Base-by-base conservation (phyloP, 2,797 vertebrate genomes). In the Cyclura pinguis region DNA sequence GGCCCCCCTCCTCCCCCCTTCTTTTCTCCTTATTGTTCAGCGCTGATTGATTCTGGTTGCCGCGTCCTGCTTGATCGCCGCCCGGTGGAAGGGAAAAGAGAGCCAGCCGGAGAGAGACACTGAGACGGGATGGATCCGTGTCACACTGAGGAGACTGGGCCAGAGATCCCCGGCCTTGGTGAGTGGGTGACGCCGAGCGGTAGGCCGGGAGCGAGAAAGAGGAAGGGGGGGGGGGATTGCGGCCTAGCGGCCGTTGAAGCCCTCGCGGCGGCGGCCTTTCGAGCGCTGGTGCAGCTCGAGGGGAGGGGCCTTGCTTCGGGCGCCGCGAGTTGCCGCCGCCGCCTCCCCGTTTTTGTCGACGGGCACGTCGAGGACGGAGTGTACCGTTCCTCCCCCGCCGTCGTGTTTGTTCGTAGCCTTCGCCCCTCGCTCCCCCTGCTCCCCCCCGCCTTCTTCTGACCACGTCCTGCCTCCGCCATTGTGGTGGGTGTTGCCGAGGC, bases 101-200 rank as follows among this genome's bases (percentile, higher is more conserved):
- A 55, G 55, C 7, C 16, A 6, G 5, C 35, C 16, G 3, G 8
- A 12, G 8, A 78, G 42, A 89, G 92, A 84, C 73, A 1, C 13
- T 35, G 0, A 76, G 92, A 67, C 90, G 86, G 80, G 89, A 96
- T 95, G 95, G 95, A 96, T 3, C 95, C 93, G 12, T 95, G 94
- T 88, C 95, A 95, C 89, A 95, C 91, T 1, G 95, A 95, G 47
- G 95, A 96, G 88, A 94, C 92, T 1, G 95, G 94, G 89, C 93
- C 94, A 16, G 94, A 95, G 90, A 95, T 95, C 91, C 94, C 95
- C 35, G 95, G 95, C 74, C 85, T 95, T 86, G 92, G 95, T 95
- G 94, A 95, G 95, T 86, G 91, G 55, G 80, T 59, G 29, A 24
- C 22, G 2, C 84, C 0, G 38, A 35, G 0, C 62, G 69, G 2